phyloP scores from a whole-genome alignment of 2,888 invertebrate species.

The Apodemia mormo region DNA sequence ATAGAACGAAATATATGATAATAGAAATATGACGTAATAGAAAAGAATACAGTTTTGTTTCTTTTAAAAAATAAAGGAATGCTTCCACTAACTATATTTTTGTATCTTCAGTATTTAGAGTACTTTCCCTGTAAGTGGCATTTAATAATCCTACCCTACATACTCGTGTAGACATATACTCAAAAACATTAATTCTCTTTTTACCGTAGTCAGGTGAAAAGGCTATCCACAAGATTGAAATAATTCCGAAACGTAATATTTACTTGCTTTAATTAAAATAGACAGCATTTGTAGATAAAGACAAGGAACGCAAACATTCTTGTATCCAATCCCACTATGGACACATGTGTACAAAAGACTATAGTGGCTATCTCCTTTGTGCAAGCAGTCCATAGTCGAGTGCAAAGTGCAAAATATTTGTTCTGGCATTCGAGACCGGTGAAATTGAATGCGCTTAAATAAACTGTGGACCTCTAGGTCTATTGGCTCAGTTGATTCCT shows the following conservation, averaged over 20 bases:
- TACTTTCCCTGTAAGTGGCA: too few species aligned
- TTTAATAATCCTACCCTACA: too few species aligned
- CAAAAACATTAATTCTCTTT: too few species aligned
- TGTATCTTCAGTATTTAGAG: too few species aligned
- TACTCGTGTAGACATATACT: too few species aligned
- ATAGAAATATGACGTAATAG: too few species aligned
- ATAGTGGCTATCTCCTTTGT: constrained; percentile 28
- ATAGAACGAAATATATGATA: too few species aligned
- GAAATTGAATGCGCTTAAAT: constrained; percentile 32
- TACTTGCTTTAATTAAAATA: background rate
- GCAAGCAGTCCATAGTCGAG: constrained; percentile 30
- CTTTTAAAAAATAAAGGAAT: too few species aligned
- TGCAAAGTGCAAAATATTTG: constrained; percentile 37
- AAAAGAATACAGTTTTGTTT: too few species aligned
- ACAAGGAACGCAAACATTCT: constrained; percentile 16
- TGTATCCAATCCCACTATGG: constrained; percentile 24
- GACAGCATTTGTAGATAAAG: background rate
- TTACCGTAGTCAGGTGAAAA: too few species aligned
- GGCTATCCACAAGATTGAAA: too few species aligned
- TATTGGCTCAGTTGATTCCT: constrained; percentile 26
- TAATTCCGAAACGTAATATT: background rate
- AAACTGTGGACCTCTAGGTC: constrained; percentile 32
- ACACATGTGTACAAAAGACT: constrained; percentile 21
- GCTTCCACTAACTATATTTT: too few species aligned
- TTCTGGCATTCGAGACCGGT: constrained; percentile 29